phyloP scores from a whole-genome alignment of 2,113 vertebrate genomes.

The Okapia johnstoni region DNA sequence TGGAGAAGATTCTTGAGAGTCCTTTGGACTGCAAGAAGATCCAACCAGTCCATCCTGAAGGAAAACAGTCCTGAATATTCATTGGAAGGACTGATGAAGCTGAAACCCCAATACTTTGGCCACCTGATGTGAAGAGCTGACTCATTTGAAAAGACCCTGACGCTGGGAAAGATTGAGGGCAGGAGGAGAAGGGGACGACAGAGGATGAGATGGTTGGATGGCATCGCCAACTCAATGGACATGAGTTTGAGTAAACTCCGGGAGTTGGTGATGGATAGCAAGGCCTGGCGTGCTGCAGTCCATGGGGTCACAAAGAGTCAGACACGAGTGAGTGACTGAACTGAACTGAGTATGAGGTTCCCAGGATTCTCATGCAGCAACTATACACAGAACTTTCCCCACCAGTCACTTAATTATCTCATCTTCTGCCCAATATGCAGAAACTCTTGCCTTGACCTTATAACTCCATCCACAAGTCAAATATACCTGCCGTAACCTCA shows the following conservation, averaged over 20 bases:
- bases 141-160: neutral
- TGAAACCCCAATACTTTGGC: neutral
- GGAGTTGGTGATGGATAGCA: neutral
- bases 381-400: neutral
- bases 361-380: neutral
- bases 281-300: fast-evolving
- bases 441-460: neutral
- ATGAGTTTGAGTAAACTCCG: neutral
- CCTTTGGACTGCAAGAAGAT: neutral
- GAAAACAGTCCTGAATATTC: neutral
- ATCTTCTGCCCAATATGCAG: neutral
- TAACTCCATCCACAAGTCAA: neutral
- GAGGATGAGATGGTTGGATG: neutral
- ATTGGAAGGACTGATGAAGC: neutral
- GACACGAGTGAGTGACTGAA: fast-evolving
- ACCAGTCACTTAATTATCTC: neutral
- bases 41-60: neutral
- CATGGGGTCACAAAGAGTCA: neutral
- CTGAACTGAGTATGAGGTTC: neutral
- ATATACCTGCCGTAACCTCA: neutral
- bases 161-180: neutral
- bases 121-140: neutral
- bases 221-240: neutral
- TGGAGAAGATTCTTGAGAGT: neutral
- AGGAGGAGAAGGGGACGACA: fast-evolving